Evolutionary conservation across 2,888 invertebrate genomes (phyloP), one percentile per base, ranked within the genome.

Genomic region (Acanthosepion esculentum): DNA sequence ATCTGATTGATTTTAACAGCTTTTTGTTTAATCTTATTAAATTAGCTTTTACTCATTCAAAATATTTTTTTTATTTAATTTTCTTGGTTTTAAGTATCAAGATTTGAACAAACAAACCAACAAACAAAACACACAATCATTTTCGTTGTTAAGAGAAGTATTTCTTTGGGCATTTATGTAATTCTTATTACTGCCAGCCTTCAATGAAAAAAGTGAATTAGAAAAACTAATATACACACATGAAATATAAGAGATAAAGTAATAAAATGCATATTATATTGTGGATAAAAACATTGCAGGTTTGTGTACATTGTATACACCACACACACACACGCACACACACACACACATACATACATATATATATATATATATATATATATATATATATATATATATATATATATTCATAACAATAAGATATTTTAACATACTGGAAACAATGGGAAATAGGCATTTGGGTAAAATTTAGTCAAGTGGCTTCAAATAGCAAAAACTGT

Each of bases 71-170:
- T 26, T 64, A 8, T 78, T 78, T 78, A 15, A 78, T 78, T 78
- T 78, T 33, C 78, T 78, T 78, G 78, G 8, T 78, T 78, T 78
- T 78, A 59, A 78, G 78, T 33, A n/a, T 78, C 33, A 33, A 78
- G 78, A n/a, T 78, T 78, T 78, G n/a, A 78, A 78, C n/a, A 78
- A 78, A 78, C 59, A 78, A 78, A 78, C 78, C 78, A 78, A 78
- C 15, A 78, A 78, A 78, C n/a, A n/a, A 78, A 78, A 78, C n/a
- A n/a, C 78, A 78, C 78, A 78, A 78, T 78, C 59, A 59, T 59
- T 59, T 59, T 78, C 78, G 78, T 78, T 78, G 78, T 78, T 78
- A 78, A n/a, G 78, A 78, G 78, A 78, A 78, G n/a, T 78, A 78
- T 78, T 78, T 33, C 78, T 78, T 78, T 78, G 78, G 78, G n/a